Base-by-base conservation (phyloP, 2,888 invertebrate species). In the Strigamia maritima region DNA sequence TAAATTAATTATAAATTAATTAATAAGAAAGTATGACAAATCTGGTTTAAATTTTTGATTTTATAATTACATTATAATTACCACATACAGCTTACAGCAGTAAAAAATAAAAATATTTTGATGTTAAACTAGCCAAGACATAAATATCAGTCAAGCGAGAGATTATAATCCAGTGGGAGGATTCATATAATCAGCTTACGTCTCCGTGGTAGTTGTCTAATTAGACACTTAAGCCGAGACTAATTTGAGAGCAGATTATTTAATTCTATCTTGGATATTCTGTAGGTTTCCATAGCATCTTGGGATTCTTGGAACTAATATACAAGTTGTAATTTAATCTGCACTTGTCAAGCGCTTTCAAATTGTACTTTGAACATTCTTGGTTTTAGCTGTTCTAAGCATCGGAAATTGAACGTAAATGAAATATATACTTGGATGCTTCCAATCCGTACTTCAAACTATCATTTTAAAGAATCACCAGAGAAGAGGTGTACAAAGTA, bases 201-300 rank as follows among this genome's bases (percentile, higher is more conserved):
- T 70, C 70, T 28, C 70, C 70, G 26, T 26, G 70, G 70, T 28
- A 26, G 22, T 70, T 70, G 70, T 70, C 70, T 70, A 70, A 70
- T 70, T 70, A 70, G 70, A 28, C 70, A 28, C 26, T 70, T 70
- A 70, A 70, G 70, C 70, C 28, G 12, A 26, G 65, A 24, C 26
- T 70, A 70, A 70, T 28, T 70, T 26, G 12, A 70, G 16, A 70
- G 70, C 28, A n/a, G 26, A 26, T 70, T 22, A 60, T 24, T 24
- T 22, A 60, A 60, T 60, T 60, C 24, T 26, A 26, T 65, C 19
- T 60, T 16, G 3, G 14, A 3, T 3, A 19, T 2, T 24, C 28
- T 14, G n/a, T 16, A 1, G 12, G 70, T 70, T 28, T 26, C 28
- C 70, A 26, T 28, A 26, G 70, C 28, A 70, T 26, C 70, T 35